Percentiles rank a stretch among this genome's conserved stretches.
Conservation (phyloP, 2,797 vertebrate species). For the Simalia tracyae region DNA sequence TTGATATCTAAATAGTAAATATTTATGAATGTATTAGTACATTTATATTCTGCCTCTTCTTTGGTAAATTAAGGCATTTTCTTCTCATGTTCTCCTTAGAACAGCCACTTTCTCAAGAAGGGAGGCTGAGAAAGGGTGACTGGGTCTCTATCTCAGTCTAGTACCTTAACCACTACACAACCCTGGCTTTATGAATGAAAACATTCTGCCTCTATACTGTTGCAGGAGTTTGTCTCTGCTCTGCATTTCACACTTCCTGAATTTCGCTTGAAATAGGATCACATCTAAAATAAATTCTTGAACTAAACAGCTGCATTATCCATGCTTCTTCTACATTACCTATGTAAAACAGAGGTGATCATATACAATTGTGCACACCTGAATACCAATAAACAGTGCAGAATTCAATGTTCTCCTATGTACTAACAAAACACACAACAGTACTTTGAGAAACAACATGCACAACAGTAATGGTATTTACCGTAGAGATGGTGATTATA, state of each 20-base stretch:
- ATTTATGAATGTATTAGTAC: neutral
- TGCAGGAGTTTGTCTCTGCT: neutral
- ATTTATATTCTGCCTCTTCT: too few species aligned
- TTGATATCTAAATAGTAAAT: too few species aligned
- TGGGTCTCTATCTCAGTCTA: too few species aligned
- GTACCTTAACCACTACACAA: too few species aligned
- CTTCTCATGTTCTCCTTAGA: too few species aligned
- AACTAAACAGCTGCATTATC: neutral
- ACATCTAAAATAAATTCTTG: neutral
- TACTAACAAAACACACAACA: neutral
- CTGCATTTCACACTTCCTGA: neutral
- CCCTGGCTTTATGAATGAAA: neutral
- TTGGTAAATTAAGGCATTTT: neutral
- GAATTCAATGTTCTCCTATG: neutral
- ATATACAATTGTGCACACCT: neutral
- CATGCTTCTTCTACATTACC: neutral
- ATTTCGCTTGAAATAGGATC: neutral
- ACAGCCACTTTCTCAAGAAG: too few species aligned
- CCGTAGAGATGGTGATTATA: too few species aligned
- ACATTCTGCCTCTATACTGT: neutral
- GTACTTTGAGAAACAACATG: too few species aligned
- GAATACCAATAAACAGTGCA: neutral
- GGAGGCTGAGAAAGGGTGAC: too few species aligned
- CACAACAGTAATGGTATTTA: too few species aligned
- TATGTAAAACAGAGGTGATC: neutral